These are phyloP conservation scores for Lamprotornis superbus DNA, from an alignment of 2,113 vertebrate genomes.

Conservation along the genomic window DNA sequence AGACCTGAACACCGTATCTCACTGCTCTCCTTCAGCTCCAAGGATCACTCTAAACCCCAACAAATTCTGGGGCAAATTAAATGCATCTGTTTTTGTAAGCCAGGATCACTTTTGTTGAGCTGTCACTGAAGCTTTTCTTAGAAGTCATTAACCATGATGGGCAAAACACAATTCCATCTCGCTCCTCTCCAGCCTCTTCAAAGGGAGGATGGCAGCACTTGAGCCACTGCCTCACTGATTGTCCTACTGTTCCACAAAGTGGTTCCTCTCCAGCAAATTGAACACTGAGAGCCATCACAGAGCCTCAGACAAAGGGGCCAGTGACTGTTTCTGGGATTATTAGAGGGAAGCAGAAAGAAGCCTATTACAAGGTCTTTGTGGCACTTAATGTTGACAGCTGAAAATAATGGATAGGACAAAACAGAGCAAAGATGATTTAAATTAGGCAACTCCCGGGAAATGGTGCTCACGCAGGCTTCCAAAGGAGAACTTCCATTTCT, in stretches of 20 bases:
- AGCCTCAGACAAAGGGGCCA: background rate
- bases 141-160: background rate
- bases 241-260: conserved; percentile 53
- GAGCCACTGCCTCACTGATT: conserved; percentile 8
- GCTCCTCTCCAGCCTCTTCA: background rate
- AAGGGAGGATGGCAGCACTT: background rate
- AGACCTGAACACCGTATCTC: background rate
- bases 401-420: conserved; percentile 12
- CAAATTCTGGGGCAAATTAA: background rate
- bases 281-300: background rate
- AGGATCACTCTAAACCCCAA: background rate
- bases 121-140: background rate
- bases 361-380: background rate
- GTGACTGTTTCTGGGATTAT: conserved; percentile 12
- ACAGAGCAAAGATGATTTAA: conserved; percentile 27
- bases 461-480: background rate
- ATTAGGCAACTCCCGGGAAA: background rate
- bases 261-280: conserved; percentile 6
- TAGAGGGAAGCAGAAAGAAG: conserved; percentile 32
- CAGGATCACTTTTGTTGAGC: background rate
- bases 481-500: background rate
- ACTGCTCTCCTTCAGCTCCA: background rate
- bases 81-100: background rate
- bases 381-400: conserved; percentile 38
- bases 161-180: conserved; percentile 1